Percentiles rank a stretch among this genome's conserved stretches.
phyloP scores from a whole-genome alignment of 2,113 vertebrate genomes.

The Cavia porcellus region DNA sequence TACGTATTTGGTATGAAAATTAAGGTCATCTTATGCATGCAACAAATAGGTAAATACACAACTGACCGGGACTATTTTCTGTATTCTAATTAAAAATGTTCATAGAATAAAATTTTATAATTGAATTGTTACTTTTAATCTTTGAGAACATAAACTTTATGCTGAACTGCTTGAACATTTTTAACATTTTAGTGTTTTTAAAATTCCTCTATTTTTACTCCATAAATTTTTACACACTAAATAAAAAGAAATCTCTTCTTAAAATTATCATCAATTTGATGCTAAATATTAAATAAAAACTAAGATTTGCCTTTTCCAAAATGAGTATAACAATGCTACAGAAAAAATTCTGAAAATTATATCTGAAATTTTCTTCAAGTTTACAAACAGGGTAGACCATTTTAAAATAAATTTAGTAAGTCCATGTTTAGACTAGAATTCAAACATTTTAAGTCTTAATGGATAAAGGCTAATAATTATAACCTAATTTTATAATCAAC shows the following conservation, averaged over 20 bases:
- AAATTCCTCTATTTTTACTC: neutral
- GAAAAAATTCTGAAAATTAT: neutral
- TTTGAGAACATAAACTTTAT: neutral
- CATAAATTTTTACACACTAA: neutral
- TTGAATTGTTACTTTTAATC: neutral
- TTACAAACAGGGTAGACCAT: neutral
- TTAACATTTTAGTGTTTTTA: neutral
- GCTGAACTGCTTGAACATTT: neutral
- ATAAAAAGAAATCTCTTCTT: neutral
- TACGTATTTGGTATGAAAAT: neutral
- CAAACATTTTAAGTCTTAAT: neutral
- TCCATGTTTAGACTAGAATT: neutral
- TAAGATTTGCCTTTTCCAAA: neutral
- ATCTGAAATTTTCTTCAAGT: neutral
- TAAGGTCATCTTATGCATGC: neutral
- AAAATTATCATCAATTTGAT: neutral
- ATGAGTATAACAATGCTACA: neutral
- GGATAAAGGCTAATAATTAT: neutral
- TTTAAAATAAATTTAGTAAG: slow-evolving; percentile 27
- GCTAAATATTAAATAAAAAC: neutral
- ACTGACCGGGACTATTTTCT: neutral
- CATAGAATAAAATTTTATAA: slow-evolving; percentile 25
- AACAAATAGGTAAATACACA: neutral
- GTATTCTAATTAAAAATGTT: neutral
- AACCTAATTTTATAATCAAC: neutral